Conservation (phyloP, 2,113 vertebrate genomes). For the Regulus satrapa region DNA sequence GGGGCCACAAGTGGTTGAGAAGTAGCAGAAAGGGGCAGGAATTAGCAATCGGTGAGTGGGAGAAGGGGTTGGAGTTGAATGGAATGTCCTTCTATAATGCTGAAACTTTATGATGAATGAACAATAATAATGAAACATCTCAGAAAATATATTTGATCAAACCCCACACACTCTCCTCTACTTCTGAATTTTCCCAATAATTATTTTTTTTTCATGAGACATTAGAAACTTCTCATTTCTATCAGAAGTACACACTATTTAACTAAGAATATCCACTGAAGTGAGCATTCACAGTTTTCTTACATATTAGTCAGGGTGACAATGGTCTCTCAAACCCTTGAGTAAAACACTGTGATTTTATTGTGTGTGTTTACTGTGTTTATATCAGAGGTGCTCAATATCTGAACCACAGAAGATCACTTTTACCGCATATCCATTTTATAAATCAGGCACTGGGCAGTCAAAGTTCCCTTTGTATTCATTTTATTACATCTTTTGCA, state of each 20-base stretch:
- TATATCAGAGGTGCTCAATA: not conserved
- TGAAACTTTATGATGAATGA: no score
- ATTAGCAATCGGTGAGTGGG: not conserved
- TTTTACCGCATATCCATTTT: not conserved
- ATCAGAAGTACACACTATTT: not conserved
- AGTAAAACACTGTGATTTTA: not conserved
- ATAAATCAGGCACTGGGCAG: not conserved
- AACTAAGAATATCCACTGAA: not conserved
- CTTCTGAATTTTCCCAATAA: not conserved
- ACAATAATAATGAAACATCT: no score
- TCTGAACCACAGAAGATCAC: not conserved
- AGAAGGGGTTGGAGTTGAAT: not conserved
- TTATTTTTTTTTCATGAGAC: not conserved
- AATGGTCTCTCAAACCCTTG: not conserved
- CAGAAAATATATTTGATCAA: not conserved
- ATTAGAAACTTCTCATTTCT: not conserved
- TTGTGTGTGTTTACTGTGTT: not conserved
- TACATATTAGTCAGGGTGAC: not conserved
- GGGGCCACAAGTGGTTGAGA: not conserved
- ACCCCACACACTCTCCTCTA: accelerated
- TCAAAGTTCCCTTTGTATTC: not conserved
- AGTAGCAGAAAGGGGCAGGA: not conserved
- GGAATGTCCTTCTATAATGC: not conserved
- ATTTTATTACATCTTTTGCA: not conserved
- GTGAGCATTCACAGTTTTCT: not conserved